These are phyloP conservation scores for Onychorhynchus coronatus DNA, from an alignment of 2,113 vertebrate genomes.

Conservation along the genomic window DNA sequence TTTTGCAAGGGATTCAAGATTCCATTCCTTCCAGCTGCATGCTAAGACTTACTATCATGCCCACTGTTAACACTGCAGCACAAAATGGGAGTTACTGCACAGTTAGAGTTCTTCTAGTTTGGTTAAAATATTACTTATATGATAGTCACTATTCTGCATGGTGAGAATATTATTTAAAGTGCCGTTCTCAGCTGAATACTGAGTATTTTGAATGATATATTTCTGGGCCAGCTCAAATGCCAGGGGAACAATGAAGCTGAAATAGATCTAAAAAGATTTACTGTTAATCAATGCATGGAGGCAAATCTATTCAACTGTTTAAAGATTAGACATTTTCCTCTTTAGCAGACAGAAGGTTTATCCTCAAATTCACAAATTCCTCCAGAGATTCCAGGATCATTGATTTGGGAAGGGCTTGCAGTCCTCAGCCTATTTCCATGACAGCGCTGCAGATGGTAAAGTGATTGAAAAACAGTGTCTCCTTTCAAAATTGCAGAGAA, in stretches of 20 bases:
- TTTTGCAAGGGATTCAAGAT: background rate
- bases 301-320: constrained; percentile 35
- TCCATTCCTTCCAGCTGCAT: background rate
- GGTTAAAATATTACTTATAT: background rate
- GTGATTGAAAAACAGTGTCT: background rate
- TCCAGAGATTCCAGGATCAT: background rate
- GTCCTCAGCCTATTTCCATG: background rate
- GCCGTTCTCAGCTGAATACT: constrained; percentile 32
- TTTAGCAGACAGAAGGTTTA: background rate
- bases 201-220: background rate
- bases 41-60: background rate
- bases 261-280: constrained; percentile 58
- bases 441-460: background rate
- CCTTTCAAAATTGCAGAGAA: background rate
- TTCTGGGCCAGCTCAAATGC: constrained; percentile 21
- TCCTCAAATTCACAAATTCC: background rate
- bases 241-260: constrained; percentile 19
- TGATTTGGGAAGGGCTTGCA: background rate
- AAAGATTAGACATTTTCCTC: constrained; percentile 18
- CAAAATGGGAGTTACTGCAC: background rate
- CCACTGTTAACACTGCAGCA: background rate
- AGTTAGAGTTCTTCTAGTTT: constrained; percentile 17
- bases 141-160: background rate
- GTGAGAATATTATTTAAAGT: constrained; percentile 16
- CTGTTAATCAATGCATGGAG: constrained; percentile 35